A percentile compares a stretch with the other conserved stretches of the same genome.
Evolutionary conservation across 2,113 vertebrate genomes (phyloP).

Genomic region (human (Homo sapiens)): GRCh38 chr19:29610001-29610500

Average conservation of each 20-base stretch:
- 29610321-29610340: neutral
- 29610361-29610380: neutral
- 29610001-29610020: neutral
- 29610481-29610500: constrained; percentile 77
- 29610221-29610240: neutral
- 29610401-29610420: constrained; percentile 76
- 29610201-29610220: neutral
- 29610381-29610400: accelerated
- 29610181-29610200: neutral
- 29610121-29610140: neutral
- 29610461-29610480: constrained; percentile 67
- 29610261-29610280: neutral
- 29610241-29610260: no score
- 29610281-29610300: accelerated
- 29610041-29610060: neutral
- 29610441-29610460: constrained; percentile 87
- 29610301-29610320: neutral
- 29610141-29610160: neutral
- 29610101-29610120: neutral
- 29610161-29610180: neutral
- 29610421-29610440: constrained; percentile 86
- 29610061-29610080: neutral
- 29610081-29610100: neutral
- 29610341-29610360: neutral
- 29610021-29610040: neutral